Evolutionary conservation across 2,797 vertebrate species (phyloP).

Genomic region (Urophycis tenuis): DNA sequence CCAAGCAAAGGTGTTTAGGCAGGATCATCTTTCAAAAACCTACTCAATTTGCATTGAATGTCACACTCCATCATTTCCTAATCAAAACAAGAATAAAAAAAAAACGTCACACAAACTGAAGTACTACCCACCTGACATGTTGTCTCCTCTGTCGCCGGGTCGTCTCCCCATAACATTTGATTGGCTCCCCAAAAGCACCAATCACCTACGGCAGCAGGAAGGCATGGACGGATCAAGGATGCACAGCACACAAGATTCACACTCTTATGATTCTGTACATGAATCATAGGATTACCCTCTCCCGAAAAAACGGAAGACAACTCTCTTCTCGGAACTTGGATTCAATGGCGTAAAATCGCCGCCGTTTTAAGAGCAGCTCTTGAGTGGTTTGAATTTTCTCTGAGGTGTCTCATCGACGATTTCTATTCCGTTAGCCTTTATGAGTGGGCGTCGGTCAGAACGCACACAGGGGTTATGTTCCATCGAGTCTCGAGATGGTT

Average conservation of each 20-base stretch:
- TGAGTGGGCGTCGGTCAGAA: too few species aligned
- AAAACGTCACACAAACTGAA: neutral
- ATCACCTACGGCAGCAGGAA: slow-evolving; percentile 71
- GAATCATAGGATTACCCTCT: neutral
- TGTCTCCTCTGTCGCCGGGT: slow-evolving; percentile 87
- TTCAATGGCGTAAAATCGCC: too few species aligned
- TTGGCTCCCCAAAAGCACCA: slow-evolving; percentile 83
- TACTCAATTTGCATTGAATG: neutral
- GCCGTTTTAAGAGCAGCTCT: too few species aligned
- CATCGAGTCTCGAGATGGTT: too few species aligned
- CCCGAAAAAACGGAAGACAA: neutral
- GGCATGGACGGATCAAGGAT: neutral
- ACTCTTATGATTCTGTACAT: neutral
- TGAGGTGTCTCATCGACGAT: too few species aligned
- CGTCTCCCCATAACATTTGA: slow-evolving; percentile 88
- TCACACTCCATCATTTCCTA: neutral
- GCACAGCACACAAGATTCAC: neutral
- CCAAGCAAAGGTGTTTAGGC: neutral
- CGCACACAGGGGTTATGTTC: too few species aligned
- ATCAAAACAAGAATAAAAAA: neutral
- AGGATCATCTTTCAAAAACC: neutral
- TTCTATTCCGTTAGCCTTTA: too few species aligned
- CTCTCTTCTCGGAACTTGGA: neutral
- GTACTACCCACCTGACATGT: slow-evolving; percentile 75
- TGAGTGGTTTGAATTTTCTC: too few species aligned